Percentiles rank a stretch among this genome's conserved stretches.
These are phyloP conservation scores for Cryptoprocta ferox DNA, from an alignment of 2,797 vertebrate genomes.

Conservation along the genomic window DNA sequence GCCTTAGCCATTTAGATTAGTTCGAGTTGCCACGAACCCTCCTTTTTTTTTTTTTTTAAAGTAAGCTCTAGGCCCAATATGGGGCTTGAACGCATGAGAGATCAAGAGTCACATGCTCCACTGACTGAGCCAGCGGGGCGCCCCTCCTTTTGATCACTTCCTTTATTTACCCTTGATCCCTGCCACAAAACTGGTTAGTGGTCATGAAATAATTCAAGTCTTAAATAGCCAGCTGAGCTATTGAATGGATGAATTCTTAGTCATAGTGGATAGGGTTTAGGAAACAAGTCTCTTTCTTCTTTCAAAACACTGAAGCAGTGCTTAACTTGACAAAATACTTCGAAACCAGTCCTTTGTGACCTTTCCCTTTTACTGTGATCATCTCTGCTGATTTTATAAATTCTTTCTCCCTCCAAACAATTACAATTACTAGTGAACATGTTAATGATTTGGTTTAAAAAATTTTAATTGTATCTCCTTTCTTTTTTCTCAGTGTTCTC, in stretches of 20 bases:
- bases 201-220: background rate
- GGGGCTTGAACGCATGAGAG: background rate
- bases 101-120: background rate
- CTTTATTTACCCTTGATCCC: background rate
- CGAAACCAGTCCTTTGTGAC: background rate
- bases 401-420: background rate
- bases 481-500: background rate
- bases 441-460: background rate
- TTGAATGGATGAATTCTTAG: background rate
- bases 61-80: background rate
- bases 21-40: background rate
- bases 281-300: background rate
- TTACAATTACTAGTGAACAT: background rate
- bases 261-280: background rate
- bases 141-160: background rate
- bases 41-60: background rate
- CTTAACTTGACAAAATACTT: background rate
- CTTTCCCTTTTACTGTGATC: background rate
- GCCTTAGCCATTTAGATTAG: background rate
- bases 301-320: background rate
- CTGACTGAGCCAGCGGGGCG: background rate
- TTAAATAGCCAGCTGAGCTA: background rate
- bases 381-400: constrained; percentile 13
- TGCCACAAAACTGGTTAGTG: background rate
- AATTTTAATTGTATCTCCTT: background rate